Percentiles rank a stretch among this genome's conserved stretches.
These are phyloP conservation scores for Epiblema foenella DNA, from an alignment of 2,888 invertebrate genomes.

Conservation along the genomic window DNA sequence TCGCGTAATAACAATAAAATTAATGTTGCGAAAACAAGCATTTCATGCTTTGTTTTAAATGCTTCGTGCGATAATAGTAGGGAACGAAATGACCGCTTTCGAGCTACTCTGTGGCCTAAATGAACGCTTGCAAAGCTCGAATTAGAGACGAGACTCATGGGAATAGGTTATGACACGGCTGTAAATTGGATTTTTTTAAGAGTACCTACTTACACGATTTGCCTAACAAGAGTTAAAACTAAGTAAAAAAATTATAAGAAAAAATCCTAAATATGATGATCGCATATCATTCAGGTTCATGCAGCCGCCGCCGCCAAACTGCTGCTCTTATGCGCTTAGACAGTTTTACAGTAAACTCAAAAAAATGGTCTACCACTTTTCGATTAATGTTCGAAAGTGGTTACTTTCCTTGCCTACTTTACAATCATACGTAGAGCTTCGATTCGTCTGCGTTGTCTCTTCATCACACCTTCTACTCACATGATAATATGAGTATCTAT, in stretches of 20 bases:
- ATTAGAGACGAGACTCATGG: slow-evolving; percentile 17
- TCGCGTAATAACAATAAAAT: slow-evolving; percentile 39
- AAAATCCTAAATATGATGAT: neutral
- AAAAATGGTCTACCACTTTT: too few relatives aligned
- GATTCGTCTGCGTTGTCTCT: too few relatives aligned
- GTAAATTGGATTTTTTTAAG: slow-evolving; percentile 1
- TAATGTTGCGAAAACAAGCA: slow-evolving; percentile 39
- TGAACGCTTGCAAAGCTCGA: slow-evolving; percentile 25
- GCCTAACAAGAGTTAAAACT: neutral
- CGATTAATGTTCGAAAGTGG: too few relatives aligned
- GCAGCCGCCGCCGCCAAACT: neutral
- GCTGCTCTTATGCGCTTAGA: neutral
- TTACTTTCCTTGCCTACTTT: too few relatives aligned
- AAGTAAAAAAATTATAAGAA: neutral
- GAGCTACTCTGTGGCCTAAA: slow-evolving; percentile 21
- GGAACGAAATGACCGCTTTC: slow-evolving; percentile 24
- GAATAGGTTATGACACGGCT: neutral
- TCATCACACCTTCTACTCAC: too few relatives aligned
- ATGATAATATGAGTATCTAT: neutral
- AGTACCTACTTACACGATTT: neutral
- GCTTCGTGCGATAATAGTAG: slow-evolving; percentile 36
- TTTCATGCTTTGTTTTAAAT: slow-evolving; percentile 36
- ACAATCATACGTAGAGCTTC: too few relatives aligned
- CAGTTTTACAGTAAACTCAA: neutral
- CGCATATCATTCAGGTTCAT: neutral